Base-by-base conservation (phyloP, 2,113 vertebrate species). In the Cryptotis parvus region DNA sequence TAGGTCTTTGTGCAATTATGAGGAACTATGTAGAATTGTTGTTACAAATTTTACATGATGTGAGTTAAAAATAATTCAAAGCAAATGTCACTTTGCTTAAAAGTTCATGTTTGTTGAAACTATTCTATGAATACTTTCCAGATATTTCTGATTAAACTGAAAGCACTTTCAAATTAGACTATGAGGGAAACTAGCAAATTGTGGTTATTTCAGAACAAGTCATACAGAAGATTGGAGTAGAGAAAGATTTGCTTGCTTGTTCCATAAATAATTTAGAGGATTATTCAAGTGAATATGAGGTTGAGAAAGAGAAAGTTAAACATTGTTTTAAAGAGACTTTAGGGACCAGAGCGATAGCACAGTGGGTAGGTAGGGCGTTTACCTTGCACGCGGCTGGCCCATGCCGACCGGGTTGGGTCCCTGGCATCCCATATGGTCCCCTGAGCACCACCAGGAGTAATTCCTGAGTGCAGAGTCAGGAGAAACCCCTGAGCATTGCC, bases 161-260 rank as follows among this genome's bases (percentile, higher is more conserved):
- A 84, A 91, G 76, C 22, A 75, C 31, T 10, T 84, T 18, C 49
- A 89, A 91, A 94, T 83, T 92, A 93, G 18, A 81, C 80, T 75
- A 33, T 12, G 65, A 41, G n/a, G 82, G 41, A 91, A 96, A 84
- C 91, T 93, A 77, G 35, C 84, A 85, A 92, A 74, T 55, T 96
- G 87, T 89, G 9, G 24, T 55, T 90, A 81, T 93, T 77, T 87
- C 84, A n/a, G 12, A 91, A 82, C 27, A 84, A 52, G 18, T 78
- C 27, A 74, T 77, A 52, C 37, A 55, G 24, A 66, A 93, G 49
- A 91, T 27, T 6, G 29, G 29, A 12, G 10, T 24, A 35, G 35
- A 92, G 20, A 4, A 3, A 79, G n/a, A 12, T 26, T 77, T 81
- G 27, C 55, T 94, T 86, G 49, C 27, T 89, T 87, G 33, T 24